These are phyloP conservation scores for Gymnocypris eckloni DNA, from an alignment of 2,797 vertebrate genomes.

Conservation along the genomic window DNA sequence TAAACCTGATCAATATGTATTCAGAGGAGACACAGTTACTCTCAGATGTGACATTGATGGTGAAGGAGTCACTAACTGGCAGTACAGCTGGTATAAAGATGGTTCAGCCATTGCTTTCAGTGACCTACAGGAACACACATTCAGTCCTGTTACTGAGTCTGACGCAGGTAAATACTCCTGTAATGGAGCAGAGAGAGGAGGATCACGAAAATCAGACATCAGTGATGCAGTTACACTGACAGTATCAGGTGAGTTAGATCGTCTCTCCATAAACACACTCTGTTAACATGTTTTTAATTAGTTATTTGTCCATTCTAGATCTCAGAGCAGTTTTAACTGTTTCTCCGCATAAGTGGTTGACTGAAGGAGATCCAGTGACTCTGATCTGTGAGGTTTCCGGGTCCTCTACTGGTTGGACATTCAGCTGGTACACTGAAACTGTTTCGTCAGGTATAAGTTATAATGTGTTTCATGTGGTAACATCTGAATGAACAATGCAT, in stretches of 20 bases:
- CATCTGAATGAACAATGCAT: not conserved
- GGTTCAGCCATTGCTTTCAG: too few relatives aligned
- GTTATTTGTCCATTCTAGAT: not conserved
- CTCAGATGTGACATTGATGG: too few relatives aligned
- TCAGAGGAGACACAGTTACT: not conserved
- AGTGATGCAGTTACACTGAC: not conserved
- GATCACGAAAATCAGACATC: not conserved
- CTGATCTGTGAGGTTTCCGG: constrained; percentile 11
- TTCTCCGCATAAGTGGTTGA: constrained; percentile 21
- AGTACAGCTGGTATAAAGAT: too few relatives aligned
- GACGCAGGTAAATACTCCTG: too few relatives aligned
- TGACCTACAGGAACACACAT: too few relatives aligned
- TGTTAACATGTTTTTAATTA: not conserved
- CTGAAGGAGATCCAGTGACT: constrained; percentile 32
- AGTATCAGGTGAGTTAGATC: not conserved
- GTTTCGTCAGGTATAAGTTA: not conserved
- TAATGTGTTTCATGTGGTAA: not conserved
- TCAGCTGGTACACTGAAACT: not conserved
- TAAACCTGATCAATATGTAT: not conserved
- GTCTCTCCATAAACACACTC: not conserved
- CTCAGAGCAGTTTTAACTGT: constrained; percentile 1
- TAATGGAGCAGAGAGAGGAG: too few relatives aligned
- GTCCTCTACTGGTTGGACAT: not conserved
- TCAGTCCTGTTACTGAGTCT: too few relatives aligned
- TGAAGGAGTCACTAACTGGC: too few relatives aligned